Base-by-base conservation (phyloP, 1,140 invertebrate species). In the Chrysoperla carnea region DNA sequence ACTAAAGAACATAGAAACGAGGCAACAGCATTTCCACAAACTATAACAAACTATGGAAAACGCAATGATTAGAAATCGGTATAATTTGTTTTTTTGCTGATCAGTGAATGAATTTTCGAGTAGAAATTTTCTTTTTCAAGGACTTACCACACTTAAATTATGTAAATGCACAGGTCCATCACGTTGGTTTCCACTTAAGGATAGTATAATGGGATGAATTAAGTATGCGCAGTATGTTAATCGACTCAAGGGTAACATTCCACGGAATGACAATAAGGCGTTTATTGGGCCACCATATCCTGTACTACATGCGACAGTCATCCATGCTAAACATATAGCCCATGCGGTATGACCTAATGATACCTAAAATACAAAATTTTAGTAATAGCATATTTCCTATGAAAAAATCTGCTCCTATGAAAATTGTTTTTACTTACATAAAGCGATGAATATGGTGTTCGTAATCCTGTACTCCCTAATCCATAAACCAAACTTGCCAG, bases 171-270 rank as follows among this genome's bases (percentile, higher is more conserved):
- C 59, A 3, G 82, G 76, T 46, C 81, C 81, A 49, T 85, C 81
- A 66, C 85, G 73, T 36, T 77, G 68, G 52, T 76, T 84, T 33
- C 75, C 73, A 11, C 77, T 80, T 36, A 81, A 69, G 60, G 78
- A 75, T 80, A 86, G 84, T 44, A 88, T 73, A 44, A 85, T 73
- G 7, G 85, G 84, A 64, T 94, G 89, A 9, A 93, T 73, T 17
- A 94, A 70, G 59, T 93, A 95, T 7, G 86, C 81, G 57, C 84
- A 84, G 61, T 91, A 94, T 1, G 88, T 90, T 29, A 94, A 70
- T 40, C 88, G 70, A 48, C 83, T 85, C n/a, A 93, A 64, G 0
- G 89, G 88, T 48, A 88, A 72, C 35, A 88, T 70, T 1, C 80
- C 72, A 33, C 74, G 70, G 59, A 84, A 84, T 1, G 84, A 88